Evolutionary conservation across 1,140 invertebrate genomes (phyloP), one percentile per base, ranked within the genome.

Genomic region (Cataglyphis hispanica): DNA sequence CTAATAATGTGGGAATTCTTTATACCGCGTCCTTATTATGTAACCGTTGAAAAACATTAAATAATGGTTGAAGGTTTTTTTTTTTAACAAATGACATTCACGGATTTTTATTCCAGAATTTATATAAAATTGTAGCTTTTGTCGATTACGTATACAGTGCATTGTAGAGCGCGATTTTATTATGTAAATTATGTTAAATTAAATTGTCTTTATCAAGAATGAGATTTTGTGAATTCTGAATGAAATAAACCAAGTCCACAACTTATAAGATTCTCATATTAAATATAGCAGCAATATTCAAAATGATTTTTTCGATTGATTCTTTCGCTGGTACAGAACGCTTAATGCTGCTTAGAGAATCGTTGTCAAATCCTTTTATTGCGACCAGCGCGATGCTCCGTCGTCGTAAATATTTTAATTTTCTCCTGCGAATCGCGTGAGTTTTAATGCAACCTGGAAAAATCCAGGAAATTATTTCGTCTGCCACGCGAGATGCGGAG

Each of bases 381-480:
- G 64, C 70, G 77, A 19, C 25, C 10, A 69, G n/a, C 16, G 10
- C 34, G 19, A 1, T 22, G 5, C n/a, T 37, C 19, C 37, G 34
- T 2, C 19, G 11, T 43, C n/a, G 34, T 84, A 61, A 84, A 84
- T 74, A 76, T 84, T 84, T 84, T 76, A 84, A 84, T 84, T 84
- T 64, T 66, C 40, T 64, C 40, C 40, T 5, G 25, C 46, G 43
- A 37, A 56, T 77, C 60, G 58, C 10, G 46, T 25, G 63, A 77
- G 61, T 64, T 50, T 50, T 77, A 58, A 77, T 64, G 81, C 31
- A 50, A 6, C 22, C 61, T 60, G 60, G 81, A 77, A 77, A 84
- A 84, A 84, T 84, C 78, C 40, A 37, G 53, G 67, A 74, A 46
- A 83, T 83, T 56, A 83, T 83, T 72, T 83, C 27, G 67, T 27